Base-by-base conservation (phyloP, 1,140 invertebrate species). In the Drosophila quadrilineata region DNA sequence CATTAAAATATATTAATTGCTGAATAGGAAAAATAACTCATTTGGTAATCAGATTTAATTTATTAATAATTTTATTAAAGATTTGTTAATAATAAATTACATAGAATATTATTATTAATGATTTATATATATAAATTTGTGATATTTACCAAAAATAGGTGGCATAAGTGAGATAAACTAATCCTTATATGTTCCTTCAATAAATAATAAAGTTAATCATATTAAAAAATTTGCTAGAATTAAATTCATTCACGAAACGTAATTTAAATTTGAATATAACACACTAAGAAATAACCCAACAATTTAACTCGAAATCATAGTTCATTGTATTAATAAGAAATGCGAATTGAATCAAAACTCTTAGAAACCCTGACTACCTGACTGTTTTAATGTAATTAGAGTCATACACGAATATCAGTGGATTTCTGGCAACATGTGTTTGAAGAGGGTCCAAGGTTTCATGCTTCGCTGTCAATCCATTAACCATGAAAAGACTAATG, bases 401-500 rank as follows among this genome's bases (percentile, higher is more conserved):
- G 24, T 16, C 29, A 63, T 54, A 50, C 6, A 54, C 41, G 14
- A 38, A 14, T 57, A 59, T 68, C 63, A 74, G 36, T 54, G 14
- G 33, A 31, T 56, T 58, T 57, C 38, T 35, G 60, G 60, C 66
- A 80, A 80, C 85, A 88, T 88, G 53, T 88, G 85, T 76, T 85
- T 79, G 76, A 88, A 64, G 80, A 85, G 79, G 85, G 75, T 85
- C 59, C 57, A 64, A 65, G 68, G 65, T 62, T 74, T 64, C 58
- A 60, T 48, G 41, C 48, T 53, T 12, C 40, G 50, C 77, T 73
- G 72, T 76, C 73, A 48, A 36, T 69, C 54, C 60, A 82, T 76
- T 76, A 76, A 59, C 59, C 68, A 73, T 73, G 56, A 57, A 73
- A 73, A 46, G 58, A 76, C 77, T 76, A 76, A 77, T 76, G 57